A percentile compares a stretch with the other conserved stretches of the same genome.
Conservation (phyloP, 2,797 vertebrate species). For the Pempheris klunzingeri region DNA sequence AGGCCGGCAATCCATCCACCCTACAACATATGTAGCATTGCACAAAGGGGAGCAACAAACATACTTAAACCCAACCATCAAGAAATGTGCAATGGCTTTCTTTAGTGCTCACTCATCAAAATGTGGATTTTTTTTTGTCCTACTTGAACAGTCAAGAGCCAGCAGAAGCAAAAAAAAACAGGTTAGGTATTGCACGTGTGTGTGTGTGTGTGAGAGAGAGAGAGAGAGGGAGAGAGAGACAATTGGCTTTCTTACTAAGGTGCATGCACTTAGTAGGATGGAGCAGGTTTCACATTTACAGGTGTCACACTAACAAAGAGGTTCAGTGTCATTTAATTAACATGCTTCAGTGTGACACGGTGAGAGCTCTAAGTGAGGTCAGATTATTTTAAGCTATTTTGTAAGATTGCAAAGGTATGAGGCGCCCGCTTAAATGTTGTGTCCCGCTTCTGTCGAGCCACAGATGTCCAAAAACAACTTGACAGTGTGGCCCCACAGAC, state of each 20-base stretch:
- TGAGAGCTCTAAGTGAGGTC: slow-evolving; percentile 31
- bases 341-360: background rate
- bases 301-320: slow-evolving; percentile 18
- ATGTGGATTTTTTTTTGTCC: slow-evolving; percentile 17
- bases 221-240: too few relatives aligned
- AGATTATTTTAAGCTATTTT: slow-evolving; percentile 37
- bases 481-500: slow-evolving; percentile 82
- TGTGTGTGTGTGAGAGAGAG: too few relatives aligned
- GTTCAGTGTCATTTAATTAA: slow-evolving; percentile 30
- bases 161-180: slow-evolving; percentile 6
- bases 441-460: slow-evolving; percentile 52
- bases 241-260: background rate
- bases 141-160: slow-evolving; percentile 29
- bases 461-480: slow-evolving; percentile 76
- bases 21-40: slow-evolving; percentile 34
- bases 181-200: background rate
- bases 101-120: slow-evolving; percentile 38
- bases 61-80: slow-evolving; percentile 39
- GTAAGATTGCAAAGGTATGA: slow-evolving; percentile 55
- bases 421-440: slow-evolving; percentile 50
- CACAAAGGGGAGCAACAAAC: slow-evolving; percentile 39
- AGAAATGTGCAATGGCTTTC: slow-evolving; percentile 43
- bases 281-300: slow-evolving; percentile 8
- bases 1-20: slow-evolving; percentile 24
- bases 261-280: background rate